Percentiles rank a stretch among this genome's conserved stretches.
These are phyloP conservation scores for Bombus polaris DNA, from an alignment of 1,140 invertebrate genomes.

Conservation along the genomic window DNA sequence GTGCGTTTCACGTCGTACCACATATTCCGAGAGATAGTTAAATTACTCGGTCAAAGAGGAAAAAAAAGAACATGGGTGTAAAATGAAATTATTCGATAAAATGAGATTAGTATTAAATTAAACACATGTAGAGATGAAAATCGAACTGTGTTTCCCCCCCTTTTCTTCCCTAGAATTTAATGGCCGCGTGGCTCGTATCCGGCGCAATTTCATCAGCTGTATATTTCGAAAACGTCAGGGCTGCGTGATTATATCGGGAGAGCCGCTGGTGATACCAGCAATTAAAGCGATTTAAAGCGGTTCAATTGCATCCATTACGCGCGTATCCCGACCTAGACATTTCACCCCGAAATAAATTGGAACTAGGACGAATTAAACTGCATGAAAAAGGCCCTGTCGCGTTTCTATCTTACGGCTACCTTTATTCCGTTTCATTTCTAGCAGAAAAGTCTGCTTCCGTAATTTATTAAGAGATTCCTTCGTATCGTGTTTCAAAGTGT, in stretches of 20 bases:
- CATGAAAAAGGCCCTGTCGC: not conserved
- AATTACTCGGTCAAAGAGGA: no score
- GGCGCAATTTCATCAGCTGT: slow-evolving; percentile 39
- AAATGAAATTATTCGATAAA: not conserved
- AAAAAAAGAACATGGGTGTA: not conserved
- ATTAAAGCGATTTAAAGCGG: slow-evolving; percentile 70
- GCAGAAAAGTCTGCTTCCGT: not conserved
- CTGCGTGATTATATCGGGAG: slow-evolving; percentile 42
- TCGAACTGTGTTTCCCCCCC: not conserved
- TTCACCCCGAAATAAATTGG: slow-evolving; percentile 43
- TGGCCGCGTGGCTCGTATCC: not conserved
- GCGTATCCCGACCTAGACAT: not conserved
- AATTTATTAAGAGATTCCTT: not conserved
- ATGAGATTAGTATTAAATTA: no score
- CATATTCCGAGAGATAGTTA: no score
- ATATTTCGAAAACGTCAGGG: slow-evolving; percentile 7
- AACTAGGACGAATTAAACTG: slow-evolving; percentile 5
- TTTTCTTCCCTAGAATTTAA: slow-evolving; percentile 23
- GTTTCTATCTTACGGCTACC: not conserved
- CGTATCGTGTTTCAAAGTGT: not conserved
- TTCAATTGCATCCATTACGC: slow-evolving; percentile 58
- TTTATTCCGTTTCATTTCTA: not conserved
- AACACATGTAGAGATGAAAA: no score
- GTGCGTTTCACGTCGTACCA: no score
- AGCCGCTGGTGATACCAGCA: slow-evolving; percentile 54